A percentile compares a stretch with the other conserved stretches of the same genome.
Conservation (phyloP, 2,888 invertebrate genomes). For the Cloeon dipterum region DNA sequence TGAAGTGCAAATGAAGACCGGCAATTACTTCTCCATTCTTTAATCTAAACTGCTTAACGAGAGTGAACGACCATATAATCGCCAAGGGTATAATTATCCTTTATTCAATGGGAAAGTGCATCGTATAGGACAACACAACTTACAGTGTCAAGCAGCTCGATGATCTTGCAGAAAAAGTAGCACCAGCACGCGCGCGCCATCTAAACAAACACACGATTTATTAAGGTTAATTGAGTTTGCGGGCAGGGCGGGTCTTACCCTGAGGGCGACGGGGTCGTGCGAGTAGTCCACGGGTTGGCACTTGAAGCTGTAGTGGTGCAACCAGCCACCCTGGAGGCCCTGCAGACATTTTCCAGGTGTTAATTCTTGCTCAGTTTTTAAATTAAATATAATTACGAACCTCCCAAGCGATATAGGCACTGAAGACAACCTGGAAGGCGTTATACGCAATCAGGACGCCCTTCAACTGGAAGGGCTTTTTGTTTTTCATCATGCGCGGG, state of each 20-base stretch:
- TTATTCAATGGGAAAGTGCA: too few species aligned
- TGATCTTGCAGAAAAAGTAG: conserved; percentile 56
- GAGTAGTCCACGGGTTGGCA: conserved; percentile 52
- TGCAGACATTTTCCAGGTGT: conserved; percentile 1
- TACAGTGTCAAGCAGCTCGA: conserved; percentile 51
- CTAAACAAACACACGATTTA: conserved; percentile 5
- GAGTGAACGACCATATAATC: too few species aligned
- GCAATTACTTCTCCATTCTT: too few species aligned
- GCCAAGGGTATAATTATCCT: too few species aligned
- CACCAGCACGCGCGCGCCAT: conserved; percentile 32
- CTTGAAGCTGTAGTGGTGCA: conserved; percentile 29
- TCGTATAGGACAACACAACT: too few species aligned
- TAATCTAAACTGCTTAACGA: too few species aligned
- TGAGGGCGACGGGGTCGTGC: conserved; percentile 25
- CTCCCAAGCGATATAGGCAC: conserved; percentile 40
- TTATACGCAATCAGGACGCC: conserved; percentile 57
- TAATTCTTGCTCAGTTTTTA: conserved; percentile 3
- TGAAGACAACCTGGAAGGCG: conserved; percentile 64
- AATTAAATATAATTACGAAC: conserved; percentile 5
- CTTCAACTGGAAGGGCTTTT: conserved; percentile 48
- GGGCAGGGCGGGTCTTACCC: conserved; percentile 1
- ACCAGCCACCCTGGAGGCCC: conserved; percentile 9
- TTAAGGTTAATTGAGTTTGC: not conserved
- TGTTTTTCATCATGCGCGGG: conserved; percentile 50
- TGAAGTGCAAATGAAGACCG: too few species aligned